These are phyloP conservation scores for Phymastichus coffea DNA, from an alignment of 1,140 invertebrate genomes.

Conservation along the genomic window DNA sequence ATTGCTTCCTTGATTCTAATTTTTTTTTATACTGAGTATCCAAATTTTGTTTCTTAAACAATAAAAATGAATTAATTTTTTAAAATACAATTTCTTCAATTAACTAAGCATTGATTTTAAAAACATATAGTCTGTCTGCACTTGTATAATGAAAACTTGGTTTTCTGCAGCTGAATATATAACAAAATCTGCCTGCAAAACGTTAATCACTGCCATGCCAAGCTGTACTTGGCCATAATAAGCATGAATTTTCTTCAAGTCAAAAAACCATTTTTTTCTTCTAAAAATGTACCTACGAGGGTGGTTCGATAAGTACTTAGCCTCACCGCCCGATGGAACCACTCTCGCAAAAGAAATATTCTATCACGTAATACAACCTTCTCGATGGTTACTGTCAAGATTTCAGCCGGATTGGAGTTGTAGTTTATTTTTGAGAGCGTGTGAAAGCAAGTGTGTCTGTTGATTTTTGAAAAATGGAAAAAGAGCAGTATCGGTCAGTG, in stretches of 20 bases:
- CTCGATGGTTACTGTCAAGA: no score
- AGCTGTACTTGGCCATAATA: slow-evolving; percentile 28
- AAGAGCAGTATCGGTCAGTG: no score
- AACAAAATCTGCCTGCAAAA: slow-evolving; percentile 19
- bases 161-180: slow-evolving; percentile 27
- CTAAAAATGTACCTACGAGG: not conserved
- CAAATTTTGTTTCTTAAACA: not conserved
- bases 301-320: no score
- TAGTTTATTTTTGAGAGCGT: no score
- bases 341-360: no score
- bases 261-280: not conserved
- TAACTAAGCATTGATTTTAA: not conserved
- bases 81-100: not conserved
- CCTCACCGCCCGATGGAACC: no score
- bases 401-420: no score
- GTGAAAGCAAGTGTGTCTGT: no score
- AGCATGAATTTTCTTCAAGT: slow-evolving; percentile 22
- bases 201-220: slow-evolving; percentile 24
- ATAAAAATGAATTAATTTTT: not conserved
- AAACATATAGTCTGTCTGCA: slow-evolving; percentile 15
- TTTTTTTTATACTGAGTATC: not conserved
- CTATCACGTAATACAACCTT: no score
- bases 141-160: not conserved
- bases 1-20: no score
- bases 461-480: no score